Evolutionary conservation across 2,888 invertebrate species (phyloP), one percentile per base, ranked within the genome.

Genomic region (Heliconius ethilla): DNA sequence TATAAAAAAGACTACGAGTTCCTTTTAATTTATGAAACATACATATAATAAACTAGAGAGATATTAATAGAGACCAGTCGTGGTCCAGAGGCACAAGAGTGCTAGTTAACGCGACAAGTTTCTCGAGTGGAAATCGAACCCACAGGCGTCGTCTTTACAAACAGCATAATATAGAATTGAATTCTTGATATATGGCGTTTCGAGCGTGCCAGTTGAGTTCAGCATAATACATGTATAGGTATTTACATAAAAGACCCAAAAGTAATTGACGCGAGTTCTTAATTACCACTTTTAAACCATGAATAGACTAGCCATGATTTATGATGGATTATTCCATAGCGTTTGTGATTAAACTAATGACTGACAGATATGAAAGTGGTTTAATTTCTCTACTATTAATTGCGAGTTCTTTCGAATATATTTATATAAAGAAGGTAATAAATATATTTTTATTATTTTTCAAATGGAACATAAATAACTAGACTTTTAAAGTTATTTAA

Each of bases 281-380:
- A 63, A 63, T 63, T 63, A 27, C 15, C 27, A 29, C 63, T 63
- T 15, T 29, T 63, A 27, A 63, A 29, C 11, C 27, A 63, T 63
- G 63, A 63, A 63, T 63, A 63, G 63, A 27, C 27, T 63, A 27
- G 63, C 63, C 27, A 63, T 63, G 63, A 63, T 27, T 63, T 15
- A 63, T 27, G 63, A 63, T 63, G 15, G 13, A 63, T 27, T 63
- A 15, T 63, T 59, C 22, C 59, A 22, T 22, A 59, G 25, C 11
- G 15, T 63, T 63, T 63, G 62, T 63, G 62, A 63, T 29, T 27
- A 63, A 63, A 63, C 63, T 63, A 27, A 29, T 29, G 27, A 63
- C 15, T 27, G 27, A 63, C 27, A 27, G 63, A 63, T 63, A 63
- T 27, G 27, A 63, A 63, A 63, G 27, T 25, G 27, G 13, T 27